A percentile compares a stretch with the other conserved stretches of the same genome.
Conservation (phyloP, 2,888 invertebrate species). For the Eupithecia subumbrata region DNA sequence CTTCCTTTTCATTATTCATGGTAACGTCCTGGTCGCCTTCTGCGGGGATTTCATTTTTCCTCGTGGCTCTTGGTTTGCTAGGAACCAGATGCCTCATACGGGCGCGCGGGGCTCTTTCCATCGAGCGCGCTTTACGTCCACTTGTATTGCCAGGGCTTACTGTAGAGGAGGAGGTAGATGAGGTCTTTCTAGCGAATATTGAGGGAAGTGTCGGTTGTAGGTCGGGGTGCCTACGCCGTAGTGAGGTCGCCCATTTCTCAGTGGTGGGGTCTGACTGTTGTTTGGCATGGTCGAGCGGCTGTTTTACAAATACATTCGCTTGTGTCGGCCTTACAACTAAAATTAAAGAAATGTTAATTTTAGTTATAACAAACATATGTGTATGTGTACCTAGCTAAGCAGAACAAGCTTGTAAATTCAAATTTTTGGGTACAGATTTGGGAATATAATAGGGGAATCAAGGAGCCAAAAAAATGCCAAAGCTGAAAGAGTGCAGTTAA, state of each 20-base stretch:
- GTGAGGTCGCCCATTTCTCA: conserved; percentile 88
- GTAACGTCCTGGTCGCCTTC: conserved; percentile 67
- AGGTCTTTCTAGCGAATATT: conserved; percentile 77
- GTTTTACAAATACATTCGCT: conserved; percentile 58
- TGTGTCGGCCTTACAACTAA: conserved; percentile 76
- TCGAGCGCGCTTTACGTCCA: conserved; percentile 73
- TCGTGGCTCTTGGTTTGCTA: conserved; percentile 64
- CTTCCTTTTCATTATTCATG: conserved; percentile 67
- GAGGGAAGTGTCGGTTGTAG: conserved; percentile 87
- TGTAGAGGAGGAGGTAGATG: conserved; percentile 80
- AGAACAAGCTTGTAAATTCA: neutral
- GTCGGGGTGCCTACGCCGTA: conserved; percentile 86
- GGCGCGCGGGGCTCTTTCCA: conserved; percentile 71
- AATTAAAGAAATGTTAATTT: conserved; percentile 47
- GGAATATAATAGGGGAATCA: neutral
- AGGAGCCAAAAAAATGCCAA: neutral
- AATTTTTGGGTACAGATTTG: neutral
- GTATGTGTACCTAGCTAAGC: neutral
- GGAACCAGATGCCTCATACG: conserved; percentile 64
- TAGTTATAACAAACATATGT: conserved; percentile 13
- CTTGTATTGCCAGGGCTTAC: conserved; percentile 55
- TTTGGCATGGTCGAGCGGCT: conserved; percentile 64
- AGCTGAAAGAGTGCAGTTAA: neutral
- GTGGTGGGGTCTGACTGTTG: conserved; percentile 75
- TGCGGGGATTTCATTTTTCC: conserved; percentile 67